Evolutionary conservation across 2,797 vertebrate genomes (phyloP).

Genomic region (Arrhamphus sclerolepis): DNA sequence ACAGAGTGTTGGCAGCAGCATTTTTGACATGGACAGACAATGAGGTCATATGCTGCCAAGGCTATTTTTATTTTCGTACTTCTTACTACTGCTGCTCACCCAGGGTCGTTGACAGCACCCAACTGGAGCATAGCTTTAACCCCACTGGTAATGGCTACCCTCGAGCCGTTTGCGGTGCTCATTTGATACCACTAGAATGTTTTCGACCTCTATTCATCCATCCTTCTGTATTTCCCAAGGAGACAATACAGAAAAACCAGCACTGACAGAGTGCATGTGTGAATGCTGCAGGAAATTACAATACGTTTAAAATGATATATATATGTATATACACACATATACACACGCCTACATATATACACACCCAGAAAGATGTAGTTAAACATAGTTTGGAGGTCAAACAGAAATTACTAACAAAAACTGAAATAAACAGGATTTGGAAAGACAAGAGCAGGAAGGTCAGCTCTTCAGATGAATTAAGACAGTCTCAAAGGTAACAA

Average conservation of each 20-base stretch:
- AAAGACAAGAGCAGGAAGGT: not conserved
- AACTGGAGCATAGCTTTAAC: constrained; percentile 14
- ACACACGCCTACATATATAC: too few relatives aligned
- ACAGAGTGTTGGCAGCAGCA: constrained; percentile 33
- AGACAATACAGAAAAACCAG: constrained; percentile 23
- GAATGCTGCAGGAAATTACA: too few relatives aligned
- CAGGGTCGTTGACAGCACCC: constrained; percentile 17
- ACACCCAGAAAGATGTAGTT: not conserved
- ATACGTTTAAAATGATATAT: too few relatives aligned
- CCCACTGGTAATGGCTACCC: constrained; percentile 12
- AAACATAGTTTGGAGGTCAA: constrained; percentile 5
- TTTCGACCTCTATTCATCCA: constrained; percentile 12
- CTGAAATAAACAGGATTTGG: not conserved
- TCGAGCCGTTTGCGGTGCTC: not conserved
- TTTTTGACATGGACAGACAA: constrained; percentile 65
- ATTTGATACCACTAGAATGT: constrained; percentile 2
- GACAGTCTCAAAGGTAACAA: constrained; percentile 21
- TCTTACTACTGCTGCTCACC: constrained; percentile 34
- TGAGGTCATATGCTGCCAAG: constrained; percentile 55
- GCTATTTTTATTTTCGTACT: constrained; percentile 43
- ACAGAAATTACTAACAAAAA: not conserved
- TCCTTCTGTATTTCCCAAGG: constrained; percentile 9
- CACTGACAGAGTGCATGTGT: too few relatives aligned
- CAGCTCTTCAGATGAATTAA: not conserved
- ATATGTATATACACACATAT: too few relatives aligned